phyloP scores from a whole-genome alignment of 2,888 invertebrate genomes.

The Rotaria magnacalcarata region DNA sequence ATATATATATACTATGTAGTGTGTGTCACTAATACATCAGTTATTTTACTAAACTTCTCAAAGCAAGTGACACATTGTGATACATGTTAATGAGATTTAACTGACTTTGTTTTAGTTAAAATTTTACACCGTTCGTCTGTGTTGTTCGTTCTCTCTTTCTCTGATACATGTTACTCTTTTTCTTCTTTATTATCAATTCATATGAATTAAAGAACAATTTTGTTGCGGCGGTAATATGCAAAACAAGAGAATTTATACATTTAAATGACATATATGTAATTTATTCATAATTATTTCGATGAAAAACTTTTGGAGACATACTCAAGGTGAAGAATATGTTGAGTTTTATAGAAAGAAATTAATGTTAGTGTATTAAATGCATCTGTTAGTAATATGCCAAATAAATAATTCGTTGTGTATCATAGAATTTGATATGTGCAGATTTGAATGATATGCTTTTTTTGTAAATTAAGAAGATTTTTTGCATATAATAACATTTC shows the following conservation, averaged over 20 bases:
- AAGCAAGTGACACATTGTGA: slow-evolving; percentile 7
- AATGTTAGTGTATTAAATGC: not conserved
- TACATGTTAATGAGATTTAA: not conserved
- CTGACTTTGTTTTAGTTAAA: not conserved
- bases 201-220: not conserved
- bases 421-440: not conserved
- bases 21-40: not conserved
- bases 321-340: too few species aligned
- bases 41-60: not conserved
- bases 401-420: not conserved
- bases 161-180: not conserved
- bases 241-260: not conserved
- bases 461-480: too few species aligned
- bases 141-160: not conserved
- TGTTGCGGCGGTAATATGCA: not conserved
- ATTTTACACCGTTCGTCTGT: not conserved
- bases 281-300: too few species aligned
- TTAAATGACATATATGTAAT: too few species aligned
- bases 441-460: not conserved
- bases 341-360: too few species aligned
- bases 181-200: not conserved
- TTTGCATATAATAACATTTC: too few species aligned
- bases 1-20: too few species aligned
- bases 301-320: too few species aligned
- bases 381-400: not conserved